Evolutionary conservation across 1,140 invertebrate genomes (phyloP).

Genomic region (Heliothis subflexa): DNA sequence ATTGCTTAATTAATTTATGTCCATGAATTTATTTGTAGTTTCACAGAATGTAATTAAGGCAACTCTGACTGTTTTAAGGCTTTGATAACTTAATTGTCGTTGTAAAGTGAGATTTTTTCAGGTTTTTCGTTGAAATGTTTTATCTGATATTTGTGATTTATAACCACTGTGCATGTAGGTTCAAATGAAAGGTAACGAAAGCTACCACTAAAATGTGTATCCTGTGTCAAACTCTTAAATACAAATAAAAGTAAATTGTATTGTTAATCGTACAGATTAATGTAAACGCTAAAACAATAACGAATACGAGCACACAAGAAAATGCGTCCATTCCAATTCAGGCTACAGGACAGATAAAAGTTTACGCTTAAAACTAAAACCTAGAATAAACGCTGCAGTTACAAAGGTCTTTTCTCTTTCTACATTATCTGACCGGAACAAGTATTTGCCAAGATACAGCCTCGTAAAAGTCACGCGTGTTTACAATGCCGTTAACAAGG

Average conservation of each 20-base stretch:
- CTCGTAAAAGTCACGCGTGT: constrained; percentile 66
- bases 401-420: constrained; percentile 29
- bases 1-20: constrained; percentile 55
- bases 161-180: not conserved
- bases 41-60: constrained; percentile 24
- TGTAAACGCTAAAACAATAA: not conserved
- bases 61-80: constrained; percentile 23
- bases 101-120: constrained; percentile 5
- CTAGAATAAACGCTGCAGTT: not conserved
- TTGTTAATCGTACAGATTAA: no score
- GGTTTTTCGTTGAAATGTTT: not conserved
- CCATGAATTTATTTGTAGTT: constrained; percentile 38
- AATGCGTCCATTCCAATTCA: not conserved
- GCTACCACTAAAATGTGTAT: no score
- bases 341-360: not conserved
- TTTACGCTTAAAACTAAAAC: not conserved
- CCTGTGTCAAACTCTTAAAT: no score
- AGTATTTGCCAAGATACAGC: constrained; percentile 61
- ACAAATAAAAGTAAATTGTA: no score
- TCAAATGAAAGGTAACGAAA: no score
- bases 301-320: not conserved
- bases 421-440: constrained; percentile 64
- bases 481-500: constrained; percentile 70
- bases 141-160: not conserved
- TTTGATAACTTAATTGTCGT: constrained; percentile 24